phyloP scores from a whole-genome alignment of 2,888 invertebrate genomes.

The Caenorhabditis plicata region DNA sequence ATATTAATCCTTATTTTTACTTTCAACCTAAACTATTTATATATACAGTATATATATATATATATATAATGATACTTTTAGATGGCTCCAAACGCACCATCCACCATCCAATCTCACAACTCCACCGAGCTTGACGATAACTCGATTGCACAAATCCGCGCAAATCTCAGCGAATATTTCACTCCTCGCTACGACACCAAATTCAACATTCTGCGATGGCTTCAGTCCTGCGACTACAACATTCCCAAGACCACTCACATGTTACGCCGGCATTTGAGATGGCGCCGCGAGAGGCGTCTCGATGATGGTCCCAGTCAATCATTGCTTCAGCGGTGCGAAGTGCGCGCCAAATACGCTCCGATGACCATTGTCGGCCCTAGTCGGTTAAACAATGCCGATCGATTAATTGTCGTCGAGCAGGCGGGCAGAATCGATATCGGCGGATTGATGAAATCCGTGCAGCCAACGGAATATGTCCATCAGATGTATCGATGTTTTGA shows the following conservation, averaged over 20 bases:
- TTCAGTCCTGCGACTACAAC: slow-evolving; percentile 39
- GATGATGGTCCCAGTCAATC: slow-evolving; percentile 23
- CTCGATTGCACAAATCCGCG: no score
- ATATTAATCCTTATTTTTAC: no score
- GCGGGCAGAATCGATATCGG: slow-evolving; percentile 43
- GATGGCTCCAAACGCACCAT: no score
- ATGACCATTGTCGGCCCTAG: slow-evolving; percentile 42
- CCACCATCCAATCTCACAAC: no score
- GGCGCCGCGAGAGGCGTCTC: slow-evolving; percentile 39
- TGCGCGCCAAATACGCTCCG: slow-evolving; percentile 34
- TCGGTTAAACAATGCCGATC: slow-evolving; percentile 28
- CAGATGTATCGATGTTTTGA: slow-evolving; percentile 43
- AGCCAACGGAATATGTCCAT: slow-evolving; percentile 51
- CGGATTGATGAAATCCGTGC: slow-evolving; percentile 47
- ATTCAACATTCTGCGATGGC: slow-evolving; percentile 50
- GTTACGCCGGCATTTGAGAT: slow-evolving; percentile 47
- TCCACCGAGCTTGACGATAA: no score
- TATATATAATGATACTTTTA: no score
- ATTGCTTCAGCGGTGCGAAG: slow-evolving; percentile 21
- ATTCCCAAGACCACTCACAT: slow-evolving; percentile 35
- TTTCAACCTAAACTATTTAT: no score
- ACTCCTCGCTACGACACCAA: slow-evolving; percentile 53
- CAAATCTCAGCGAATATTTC: no score
- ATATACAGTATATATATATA: no score
- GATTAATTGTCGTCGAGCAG: slow-evolving; percentile 43